These are phyloP conservation scores for Lamellibrachia satsuma DNA, from an alignment of 2,888 invertebrate genomes.

Conservation along the genomic window DNA sequence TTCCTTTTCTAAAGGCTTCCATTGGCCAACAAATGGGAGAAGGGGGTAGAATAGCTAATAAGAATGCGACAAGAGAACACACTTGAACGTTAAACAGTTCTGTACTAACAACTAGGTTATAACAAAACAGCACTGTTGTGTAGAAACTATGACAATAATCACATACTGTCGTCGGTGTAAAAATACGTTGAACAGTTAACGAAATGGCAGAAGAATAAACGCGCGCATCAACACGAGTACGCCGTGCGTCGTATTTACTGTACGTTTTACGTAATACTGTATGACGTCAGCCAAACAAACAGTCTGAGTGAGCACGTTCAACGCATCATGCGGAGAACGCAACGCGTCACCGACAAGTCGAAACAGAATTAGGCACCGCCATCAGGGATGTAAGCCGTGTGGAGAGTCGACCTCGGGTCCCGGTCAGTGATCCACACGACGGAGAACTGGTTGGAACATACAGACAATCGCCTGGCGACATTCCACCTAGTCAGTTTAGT, in stretches of 20 bases:
- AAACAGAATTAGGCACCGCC: neutral
- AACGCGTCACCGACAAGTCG: neutral
- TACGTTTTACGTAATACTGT: neutral
- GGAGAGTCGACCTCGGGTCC: neutral
- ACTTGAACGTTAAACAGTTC: too few species aligned
- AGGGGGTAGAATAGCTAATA: too few species aligned
- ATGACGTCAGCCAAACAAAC: neutral
- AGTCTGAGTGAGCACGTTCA: neutral
- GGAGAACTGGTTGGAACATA: neutral
- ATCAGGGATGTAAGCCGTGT: neutral
- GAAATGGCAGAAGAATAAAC: neutral
- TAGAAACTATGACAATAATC: neutral
- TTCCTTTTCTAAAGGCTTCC: too few species aligned
- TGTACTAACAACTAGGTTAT: too few species aligned
- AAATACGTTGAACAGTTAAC: neutral
- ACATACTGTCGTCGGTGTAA: neutral
- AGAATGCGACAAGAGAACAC: too few species aligned
- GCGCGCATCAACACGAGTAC: neutral
- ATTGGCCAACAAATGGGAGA: too few species aligned
- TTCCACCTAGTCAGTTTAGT: neutral
- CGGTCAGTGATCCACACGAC: neutral
- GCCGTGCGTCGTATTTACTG: neutral
- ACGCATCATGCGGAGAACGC: neutral
- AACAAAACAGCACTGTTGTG: neutral
- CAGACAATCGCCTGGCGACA: neutral